A percentile compares a stretch with the other conserved stretches of the same genome.
Evolutionary conservation across 1,140 invertebrate species (phyloP).

Genomic region (Lepidurus apus): DNA sequence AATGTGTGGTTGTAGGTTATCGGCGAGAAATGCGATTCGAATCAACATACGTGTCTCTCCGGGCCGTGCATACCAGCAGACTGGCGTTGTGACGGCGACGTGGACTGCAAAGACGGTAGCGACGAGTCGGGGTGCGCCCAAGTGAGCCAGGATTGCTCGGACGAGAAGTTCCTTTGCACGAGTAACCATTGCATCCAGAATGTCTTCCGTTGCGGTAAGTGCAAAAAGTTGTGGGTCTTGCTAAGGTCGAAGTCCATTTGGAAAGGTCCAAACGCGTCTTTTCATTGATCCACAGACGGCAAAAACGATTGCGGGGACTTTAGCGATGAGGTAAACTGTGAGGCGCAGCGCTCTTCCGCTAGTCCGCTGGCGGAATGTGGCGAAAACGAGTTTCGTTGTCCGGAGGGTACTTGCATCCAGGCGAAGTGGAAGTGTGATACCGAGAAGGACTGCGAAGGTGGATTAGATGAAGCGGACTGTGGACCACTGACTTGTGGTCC

Average conservation of each 20-base stretch:
- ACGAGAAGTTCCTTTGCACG: neutral
- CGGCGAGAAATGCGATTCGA: neutral
- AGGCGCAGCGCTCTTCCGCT: neutral
- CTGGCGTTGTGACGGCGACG: slow-evolving; percentile 94
- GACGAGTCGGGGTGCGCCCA: slow-evolving; percentile 72
- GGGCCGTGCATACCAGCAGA: slow-evolving; percentile 78
- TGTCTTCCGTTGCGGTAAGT: neutral
- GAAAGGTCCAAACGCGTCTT: neutral
- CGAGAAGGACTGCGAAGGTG: slow-evolving; percentile 63
- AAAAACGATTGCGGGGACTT: neutral
- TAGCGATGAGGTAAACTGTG: neutral
- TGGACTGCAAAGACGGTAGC: slow-evolving; percentile 88
- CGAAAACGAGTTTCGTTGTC: slow-evolving; percentile 65
- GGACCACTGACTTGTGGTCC: neutral
- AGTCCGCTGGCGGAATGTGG: slow-evolving; percentile 1
- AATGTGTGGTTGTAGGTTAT: neutral
- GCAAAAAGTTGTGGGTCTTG: no score
- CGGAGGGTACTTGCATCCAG: slow-evolving; percentile 73
- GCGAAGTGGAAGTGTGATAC: slow-evolving; percentile 71
- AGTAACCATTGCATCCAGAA: neutral
- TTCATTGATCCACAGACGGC: neutral
- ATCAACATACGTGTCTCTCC: neutral
- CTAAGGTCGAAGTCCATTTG: no score
- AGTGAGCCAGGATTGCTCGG: neutral
- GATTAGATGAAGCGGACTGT: slow-evolving; percentile 2